Evolutionary conservation across 2,888 invertebrate genomes (phyloP), one percentile per base, ranked within the genome.

Genomic region (Drosophila incognita): DNA sequence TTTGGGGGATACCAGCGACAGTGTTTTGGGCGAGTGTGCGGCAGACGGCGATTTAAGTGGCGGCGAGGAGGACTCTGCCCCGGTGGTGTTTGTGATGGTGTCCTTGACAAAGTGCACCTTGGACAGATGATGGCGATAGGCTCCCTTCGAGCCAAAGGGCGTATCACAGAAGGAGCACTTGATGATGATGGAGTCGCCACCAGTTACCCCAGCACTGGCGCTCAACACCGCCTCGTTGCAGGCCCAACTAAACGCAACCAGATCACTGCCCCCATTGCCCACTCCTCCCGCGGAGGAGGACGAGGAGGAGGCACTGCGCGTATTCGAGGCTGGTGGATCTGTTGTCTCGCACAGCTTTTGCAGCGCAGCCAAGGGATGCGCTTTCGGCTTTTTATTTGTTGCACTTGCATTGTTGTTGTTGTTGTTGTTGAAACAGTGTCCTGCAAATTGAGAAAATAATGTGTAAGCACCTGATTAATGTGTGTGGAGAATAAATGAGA

Each of bases 341-440:
- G 98, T 98, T 94, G 98, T 98, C 93, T 99, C 98, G 94, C 99
- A 98, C 33, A 99, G 95, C 93, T 98, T 98, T 92, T 99, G 99
- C 64, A 99, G 94, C 2, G 98, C 98, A 27, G 98, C 98, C 84
- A 99, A 93, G 8, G 99, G 99, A 93, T 99, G 98, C 87, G 98
- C 96, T 38, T 92, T 92, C 1, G 90, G 75, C 54, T 92, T 92
- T 72, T 93, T 92, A 0, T 62, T 54, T 33, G 38, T 57, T 18
- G 38, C 68, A 51, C 60, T 82, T 18, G 46, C 21, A 11, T 53
- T 66, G 49, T 71, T 82, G 59, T 76, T 82, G 65, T 79, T 69
- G 67, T 80, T 81, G 58, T 73, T 89, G 53, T 70, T 69, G 52
- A 63, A 86, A 52, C 78, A 84, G 53, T 82, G 88, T 21, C 84